Evolutionary conservation across 2,888 invertebrate genomes (phyloP), one percentile per base, ranked within the genome.

Genomic region (Andricus curvator): DNA sequence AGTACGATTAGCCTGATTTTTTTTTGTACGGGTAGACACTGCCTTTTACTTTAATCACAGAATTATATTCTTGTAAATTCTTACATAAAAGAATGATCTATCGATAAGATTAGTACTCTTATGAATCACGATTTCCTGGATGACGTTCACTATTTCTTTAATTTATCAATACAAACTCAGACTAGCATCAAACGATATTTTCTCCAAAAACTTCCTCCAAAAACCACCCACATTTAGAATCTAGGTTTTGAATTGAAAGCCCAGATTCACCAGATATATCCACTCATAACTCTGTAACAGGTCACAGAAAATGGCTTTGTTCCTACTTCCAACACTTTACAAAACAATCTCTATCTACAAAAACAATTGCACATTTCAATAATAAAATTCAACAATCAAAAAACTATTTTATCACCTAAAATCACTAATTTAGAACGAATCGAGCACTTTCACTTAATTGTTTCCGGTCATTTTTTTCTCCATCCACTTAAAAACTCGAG

Each of bases 111-210:
- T 25, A 33, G 15, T 22, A 48, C 9, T 41, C 17, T n/a, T 13
- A 56, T 74, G 74, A 74, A 74, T 74, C 56, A 74, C 5, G 20
- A 67, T 74, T 74, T 70, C 11, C n/a, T n/a, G 33, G 60, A 56
- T 74, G 56, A 74, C n/a, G 48, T 68, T 68, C 48, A 25, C 5
- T 44, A 25, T 68, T 25, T 9, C 41, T 37, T 74, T 11, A 51
- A 51, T 25, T 56, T 74, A n/a, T 22, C 8, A 68, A n/a, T 22
- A 33, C 22, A 25, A 20, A 48, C 17, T 8, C 8, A 70, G 44
- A 6, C 33, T 56, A 29, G 33, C 11, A 74, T 20, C 6, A 48
- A 51, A 70, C 9, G 20, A 33, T 33, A 22, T n/a, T n/a, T 29
- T 56, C 20, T 17, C 20, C n/a, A 1, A 62, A 62, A 62, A 29